Evolutionary conservation across 2,113 vertebrate genomes (phyloP).

Genomic region (human): GRCh38 chr2:142411501-142412000

Average conservation of each 20-base stretch:
- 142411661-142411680: not conserved
- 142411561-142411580: not conserved
- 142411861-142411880: not conserved
- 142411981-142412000: not conserved
- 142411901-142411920: not conserved
- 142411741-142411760: conserved; percentile 20
- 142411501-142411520: not conserved
- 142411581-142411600: not conserved
- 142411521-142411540: not conserved
- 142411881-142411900: not conserved
- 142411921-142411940: not conserved
- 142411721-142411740: not conserved
- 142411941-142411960: conserved; percentile 12
- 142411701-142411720: not conserved
- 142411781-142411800: too few relatives aligned
- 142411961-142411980: not conserved
- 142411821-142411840: not conserved
- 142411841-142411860: too few relatives aligned
- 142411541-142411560: not conserved
- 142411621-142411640: not conserved
- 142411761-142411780: not conserved
- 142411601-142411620: not conserved
- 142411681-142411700: not conserved
- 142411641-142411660: not conserved
- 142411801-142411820: not conserved